Evolutionary conservation across 2,797 vertebrate genomes (phyloP), one percentile per base, ranked within the genome.

Genomic region (Holocentrus rufus): DNA sequence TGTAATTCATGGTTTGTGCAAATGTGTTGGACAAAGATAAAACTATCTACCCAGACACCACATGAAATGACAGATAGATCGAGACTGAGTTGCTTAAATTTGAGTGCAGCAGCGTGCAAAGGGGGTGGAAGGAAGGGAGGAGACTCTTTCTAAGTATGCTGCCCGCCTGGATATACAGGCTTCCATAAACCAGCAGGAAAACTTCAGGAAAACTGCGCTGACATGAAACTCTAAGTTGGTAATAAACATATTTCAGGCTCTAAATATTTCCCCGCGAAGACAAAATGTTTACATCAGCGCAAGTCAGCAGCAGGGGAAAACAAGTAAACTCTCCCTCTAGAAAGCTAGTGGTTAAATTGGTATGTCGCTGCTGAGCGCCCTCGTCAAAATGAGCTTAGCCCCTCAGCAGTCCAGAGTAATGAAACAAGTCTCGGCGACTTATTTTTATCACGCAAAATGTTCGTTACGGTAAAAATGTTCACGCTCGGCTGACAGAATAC

Each of bases 401-500:
- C 25, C 44, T 17, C 44, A 13, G 44, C 44, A 17, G 44, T 5
- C 5, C 44, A 46, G 15, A 46, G 39, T 42, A 2, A 42, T 4
- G 39, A 17, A 17, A 17, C 17, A 17, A 17, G 15, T 46, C 44
- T 46, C 5, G 1, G 44, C 44, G 44, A 6, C 4, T 4, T 17
- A 17, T 46, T 46, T 31, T 17, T 46, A 17, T 4, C 44, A 17
- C 5, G 44, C 44, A 17, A 5, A 34, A 42, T 17, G 44, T 46
- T 46, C 6, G 15, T 46, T 6, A 7, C n/a, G 9, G n/a, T 23
- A 17, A 2, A 6, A 23, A 23, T 22, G 8, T 23, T 11, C 1
- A 10, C n/a, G 18, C n/a, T 0, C 47, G 44, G 13, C 0, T 0
- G 2, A 22, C 39, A 36, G 2, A 1, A 34, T 7, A 17, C 1